Conservation (phyloP, 2,113 vertebrate species). For the Pelusios castaneus region DNA sequence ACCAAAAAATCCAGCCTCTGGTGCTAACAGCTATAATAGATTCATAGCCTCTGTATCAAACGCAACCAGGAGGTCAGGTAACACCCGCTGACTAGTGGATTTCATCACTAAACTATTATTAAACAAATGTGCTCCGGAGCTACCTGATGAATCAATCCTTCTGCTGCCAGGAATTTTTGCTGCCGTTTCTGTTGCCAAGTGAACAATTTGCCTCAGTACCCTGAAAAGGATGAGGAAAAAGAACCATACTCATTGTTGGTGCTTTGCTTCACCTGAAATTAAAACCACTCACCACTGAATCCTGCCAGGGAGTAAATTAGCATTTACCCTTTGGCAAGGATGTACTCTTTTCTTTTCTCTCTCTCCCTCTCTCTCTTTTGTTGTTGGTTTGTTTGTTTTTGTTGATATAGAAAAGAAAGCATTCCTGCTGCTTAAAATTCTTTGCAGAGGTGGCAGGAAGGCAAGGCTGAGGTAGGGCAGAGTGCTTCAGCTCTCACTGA, state of each 20-base stretch:
- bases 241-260: not conserved
- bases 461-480: slow-evolving; percentile 6
- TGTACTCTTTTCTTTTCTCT: not conserved
- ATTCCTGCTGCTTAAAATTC: not conserved
- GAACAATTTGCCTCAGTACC: not conserved
- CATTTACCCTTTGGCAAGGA: not conserved
- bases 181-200: not conserved
- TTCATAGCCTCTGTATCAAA: not conserved
- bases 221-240: not conserved
- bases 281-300: rapidly evolving
- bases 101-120: not conserved
- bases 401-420: slow-evolving; percentile 39
- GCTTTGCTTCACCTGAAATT: not conserved
- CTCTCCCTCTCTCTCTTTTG: too few species aligned
- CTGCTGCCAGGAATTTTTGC: rapidly evolving
- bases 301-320: not conserved
- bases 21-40: not conserved
- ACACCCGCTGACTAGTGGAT: rapidly evolving
- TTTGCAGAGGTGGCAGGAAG: not conserved
- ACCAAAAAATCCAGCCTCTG: not conserved
- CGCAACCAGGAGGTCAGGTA: rapidly evolving
- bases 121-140: not conserved
- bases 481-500: not conserved
- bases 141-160: rapidly evolving
- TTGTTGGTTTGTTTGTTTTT: not conserved